Base-by-base conservation (phyloP, 2,888 invertebrate genomes). In the Cepaea hortensis region DNA sequence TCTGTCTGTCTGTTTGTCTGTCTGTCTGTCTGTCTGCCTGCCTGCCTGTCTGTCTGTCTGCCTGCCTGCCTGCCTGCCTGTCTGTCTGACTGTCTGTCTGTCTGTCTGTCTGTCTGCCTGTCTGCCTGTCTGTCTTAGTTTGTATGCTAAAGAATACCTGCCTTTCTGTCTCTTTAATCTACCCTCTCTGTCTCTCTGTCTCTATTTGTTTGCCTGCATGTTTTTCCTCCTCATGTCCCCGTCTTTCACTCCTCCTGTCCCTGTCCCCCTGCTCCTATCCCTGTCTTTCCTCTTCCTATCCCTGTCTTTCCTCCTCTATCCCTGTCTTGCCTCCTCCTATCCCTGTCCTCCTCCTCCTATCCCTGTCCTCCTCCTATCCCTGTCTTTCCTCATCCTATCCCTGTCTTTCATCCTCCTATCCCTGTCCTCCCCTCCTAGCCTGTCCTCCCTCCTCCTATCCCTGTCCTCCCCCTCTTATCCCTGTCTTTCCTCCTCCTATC, bases 1-100 rank as follows among this genome's bases (percentile, higher is more conserved):
- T 68, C 68, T 61, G 20, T 81, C 15, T 81, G 15, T 62, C 65
- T 81, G 23, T 81, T 23, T 62, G 9, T 81, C 65, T 81, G 11
- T 46, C 81, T 81, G 3, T 77, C 77, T 77, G 3, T 77, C 77
- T 77, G 3, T 77, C 50, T 77, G 3, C 48, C 50, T 77, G 3
- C 48, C 77, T 77, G 4, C 48, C 18, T 77, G 4, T 50, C 77
- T 77, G 3, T 77, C 23, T 46, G 15, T 46, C 75, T 46, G 4
- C 23, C 68, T 68, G 9, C 9, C 55, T 55, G 9, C 9, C 68
- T 68, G 4, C 13, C 68, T 68, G 15, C 13, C 68, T 68, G 4
- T 68, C n/a, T n/a, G 4, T 68, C 68, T 68, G 4, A 4, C n/a
- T 68, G 13, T 15, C 68, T 15, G 68, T 68, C 68, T 55, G 9